A percentile compares a stretch with the other conserved stretches of the same genome.
Evolutionary conservation across 2,113 vertebrate genomes (phyloP).

Genomic region (Lophura nycthemera): DNA sequence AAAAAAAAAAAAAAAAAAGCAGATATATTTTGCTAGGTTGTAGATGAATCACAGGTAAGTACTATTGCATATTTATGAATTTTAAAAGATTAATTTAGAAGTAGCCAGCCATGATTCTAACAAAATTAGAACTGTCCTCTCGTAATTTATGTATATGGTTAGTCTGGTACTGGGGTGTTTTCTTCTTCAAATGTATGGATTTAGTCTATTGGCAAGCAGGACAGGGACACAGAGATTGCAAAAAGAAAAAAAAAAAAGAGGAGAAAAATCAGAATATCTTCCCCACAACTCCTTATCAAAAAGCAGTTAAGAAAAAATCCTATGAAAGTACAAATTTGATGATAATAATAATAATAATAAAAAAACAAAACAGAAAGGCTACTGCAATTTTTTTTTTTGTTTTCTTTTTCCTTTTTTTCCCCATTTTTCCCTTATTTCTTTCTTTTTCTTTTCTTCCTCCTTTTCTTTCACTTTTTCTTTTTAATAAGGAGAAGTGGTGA

Average conservation of each 20-base stretch:
- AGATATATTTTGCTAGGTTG: not conserved
- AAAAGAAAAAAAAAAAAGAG: not conserved
- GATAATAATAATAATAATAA: not conserved
- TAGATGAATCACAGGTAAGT: not conserved
- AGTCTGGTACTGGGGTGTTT: not conserved
- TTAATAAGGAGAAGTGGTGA: not conserved
- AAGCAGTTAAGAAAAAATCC: not conserved
- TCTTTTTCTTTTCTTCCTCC: too few relatives aligned
- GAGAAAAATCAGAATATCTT: not conserved
- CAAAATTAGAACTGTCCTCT: not conserved
- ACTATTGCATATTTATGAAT: not conserved
- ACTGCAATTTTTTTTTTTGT: not conserved
- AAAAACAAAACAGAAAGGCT: not conserved
- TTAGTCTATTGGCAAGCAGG: not conserved
- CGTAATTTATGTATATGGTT: not conserved
- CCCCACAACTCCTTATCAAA: not conserved
- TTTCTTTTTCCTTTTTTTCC: not conserved
- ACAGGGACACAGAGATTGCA: not conserved
- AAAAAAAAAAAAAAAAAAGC: not conserved
- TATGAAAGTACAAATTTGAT: not conserved
- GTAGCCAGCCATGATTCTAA: not conserved
- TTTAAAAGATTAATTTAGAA: not conserved
- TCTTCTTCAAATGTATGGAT: not conserved
- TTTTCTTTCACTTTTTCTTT: too few relatives aligned
- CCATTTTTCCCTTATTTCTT: too few relatives aligned